Percentiles rank a stretch among this genome's conserved stretches.
These are phyloP conservation scores for Cassiopea andromeda DNA, from an alignment of 30 jellyfish, hydroid and myxozoan genomes.

Conservation along the genomic window DNA sequence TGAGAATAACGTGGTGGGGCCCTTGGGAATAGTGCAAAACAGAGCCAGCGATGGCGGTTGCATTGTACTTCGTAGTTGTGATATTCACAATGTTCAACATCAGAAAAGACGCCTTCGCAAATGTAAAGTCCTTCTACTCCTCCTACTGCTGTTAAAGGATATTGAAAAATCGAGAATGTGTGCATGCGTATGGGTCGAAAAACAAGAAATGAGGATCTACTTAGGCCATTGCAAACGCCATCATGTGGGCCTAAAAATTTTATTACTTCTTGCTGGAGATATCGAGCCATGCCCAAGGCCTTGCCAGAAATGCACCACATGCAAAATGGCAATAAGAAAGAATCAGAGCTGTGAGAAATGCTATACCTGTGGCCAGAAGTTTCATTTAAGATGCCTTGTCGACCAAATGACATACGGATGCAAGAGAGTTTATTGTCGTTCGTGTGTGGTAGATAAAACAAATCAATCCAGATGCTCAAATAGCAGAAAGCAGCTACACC, in stretches of 20 bases:
- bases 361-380: conserved; percentile 36
- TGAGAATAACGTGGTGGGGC: too few species aligned
- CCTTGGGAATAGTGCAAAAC: too few species aligned
- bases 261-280: conserved; percentile 60
- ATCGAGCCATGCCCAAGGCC: conserved; percentile 50
- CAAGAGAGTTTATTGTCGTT: conserved; percentile 51
- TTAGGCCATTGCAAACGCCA: conserved; percentile 35
- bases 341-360: conserved; percentile 53
- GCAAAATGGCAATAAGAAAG: conserved; percentile 36
- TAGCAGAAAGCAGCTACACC: conserved; percentile 37
- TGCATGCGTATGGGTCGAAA: conserved; percentile 30
- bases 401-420: conserved; percentile 46
- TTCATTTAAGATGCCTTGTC: conserved; percentile 40
- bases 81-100: conserved; percentile 42
- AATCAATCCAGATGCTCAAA: conserved; percentile 40
- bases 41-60: conserved; percentile 42
- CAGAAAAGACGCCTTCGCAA: conserved; percentile 45
- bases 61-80: conserved; percentile 56
- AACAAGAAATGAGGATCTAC: conserved; percentile 27
- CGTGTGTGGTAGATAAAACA: conserved; percentile 46
- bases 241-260: conserved; percentile 52
- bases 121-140: conserved; percentile 33
- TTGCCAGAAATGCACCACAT: conserved; percentile 50
- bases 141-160: conserved; percentile 44
- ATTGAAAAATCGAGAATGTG: conserved; percentile 44